phyloP scores from a whole-genome alignment of 2,113 vertebrate genomes.

The Gallinago media region DNA sequence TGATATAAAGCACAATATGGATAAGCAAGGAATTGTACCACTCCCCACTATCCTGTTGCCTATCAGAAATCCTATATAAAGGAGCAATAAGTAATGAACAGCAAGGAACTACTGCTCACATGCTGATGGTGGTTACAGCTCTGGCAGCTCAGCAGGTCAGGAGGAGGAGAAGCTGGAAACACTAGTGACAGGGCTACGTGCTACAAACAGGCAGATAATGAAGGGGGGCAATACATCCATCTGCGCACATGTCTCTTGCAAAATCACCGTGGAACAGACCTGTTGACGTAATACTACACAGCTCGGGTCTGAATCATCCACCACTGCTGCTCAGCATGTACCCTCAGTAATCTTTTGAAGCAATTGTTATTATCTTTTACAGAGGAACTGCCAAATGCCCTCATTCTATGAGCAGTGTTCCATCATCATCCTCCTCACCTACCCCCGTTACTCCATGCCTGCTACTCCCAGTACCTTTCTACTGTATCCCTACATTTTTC shows the following conservation, averaged over 20 bases:
- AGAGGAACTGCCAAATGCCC: background rate
- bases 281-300: background rate
- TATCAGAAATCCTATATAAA: background rate
- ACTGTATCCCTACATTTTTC: background rate
- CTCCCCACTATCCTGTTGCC: background rate
- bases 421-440: background rate
- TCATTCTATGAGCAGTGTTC: background rate
- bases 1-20: background rate
- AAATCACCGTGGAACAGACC: background rate
- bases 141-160: background rate
- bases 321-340: background rate
- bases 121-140: background rate
- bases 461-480: background rate
- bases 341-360: background rate
- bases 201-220: background rate
- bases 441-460: background rate
- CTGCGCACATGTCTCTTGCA: background rate
- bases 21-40: background rate
- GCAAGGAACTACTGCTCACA: background rate
- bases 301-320: background rate
- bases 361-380: background rate
- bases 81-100: background rate
- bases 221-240: background rate
- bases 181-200: background rate
- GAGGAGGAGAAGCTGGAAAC: background rate